Conservation (phyloP, 2,888 invertebrate genomes). For the Tenthredo amoena region DNA sequence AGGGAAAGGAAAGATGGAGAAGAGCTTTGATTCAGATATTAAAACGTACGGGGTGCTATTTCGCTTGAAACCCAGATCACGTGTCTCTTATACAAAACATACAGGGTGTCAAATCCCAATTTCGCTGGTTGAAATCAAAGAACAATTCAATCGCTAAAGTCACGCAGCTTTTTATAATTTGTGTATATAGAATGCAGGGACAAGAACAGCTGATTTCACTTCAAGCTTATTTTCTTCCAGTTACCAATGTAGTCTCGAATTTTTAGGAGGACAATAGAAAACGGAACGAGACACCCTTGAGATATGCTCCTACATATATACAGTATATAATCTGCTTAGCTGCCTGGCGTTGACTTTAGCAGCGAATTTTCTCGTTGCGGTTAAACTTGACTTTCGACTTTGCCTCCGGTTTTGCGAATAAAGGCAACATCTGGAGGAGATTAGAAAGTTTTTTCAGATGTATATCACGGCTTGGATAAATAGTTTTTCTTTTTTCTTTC, state of each 20-base stretch:
- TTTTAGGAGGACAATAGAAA: background rate
- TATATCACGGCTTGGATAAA: background rate
- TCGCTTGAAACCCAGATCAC: constrained; percentile 6
- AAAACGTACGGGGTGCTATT: constrained; percentile 23
- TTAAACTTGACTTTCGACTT: constrained; percentile 2
- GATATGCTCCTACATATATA: background rate
- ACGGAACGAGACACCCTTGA: background rate
- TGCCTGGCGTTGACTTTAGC: background rate
- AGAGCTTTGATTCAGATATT: constrained; percentile 20
- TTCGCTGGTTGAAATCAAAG: no score
- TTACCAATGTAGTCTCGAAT: background rate
- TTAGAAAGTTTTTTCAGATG: background rate
- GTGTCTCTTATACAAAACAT: background rate
- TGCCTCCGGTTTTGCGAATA: background rate
- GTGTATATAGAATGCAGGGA: background rate
- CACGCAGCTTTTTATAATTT: background rate
- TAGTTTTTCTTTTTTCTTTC: background rate
- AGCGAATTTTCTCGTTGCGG: background rate
- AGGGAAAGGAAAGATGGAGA: background rate
- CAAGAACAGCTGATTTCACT: background rate
- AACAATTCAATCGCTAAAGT: background rate
- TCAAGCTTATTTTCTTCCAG: background rate
- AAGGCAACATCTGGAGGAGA: background rate
- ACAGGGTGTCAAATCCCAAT: background rate
- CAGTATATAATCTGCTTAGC: background rate